Base-by-base conservation (phyloP, 2,797 vertebrate genomes). In the Triplophysa yarkandensis region DNA sequence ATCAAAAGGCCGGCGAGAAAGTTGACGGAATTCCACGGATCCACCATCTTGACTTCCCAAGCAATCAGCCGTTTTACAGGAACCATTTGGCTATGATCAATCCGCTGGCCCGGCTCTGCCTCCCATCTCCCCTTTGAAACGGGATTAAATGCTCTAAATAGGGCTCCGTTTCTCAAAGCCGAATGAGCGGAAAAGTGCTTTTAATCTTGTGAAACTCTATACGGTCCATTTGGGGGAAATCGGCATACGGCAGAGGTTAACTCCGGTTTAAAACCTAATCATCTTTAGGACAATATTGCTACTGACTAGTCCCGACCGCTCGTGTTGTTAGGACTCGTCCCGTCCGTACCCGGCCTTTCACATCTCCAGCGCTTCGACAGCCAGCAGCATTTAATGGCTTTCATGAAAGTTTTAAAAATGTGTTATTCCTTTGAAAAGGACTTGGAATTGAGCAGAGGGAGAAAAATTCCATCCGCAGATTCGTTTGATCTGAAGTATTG, bases 61-160 rank as follows among this genome's bases (percentile, higher is more conserved):
- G 80, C 80, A 82, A 84, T 80, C 80, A 78, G 68, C 58, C 80
- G 74, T 82, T 82, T 79, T 82, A 84, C 77, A 79, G 77, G 74
- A 84, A 82, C 78, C 83, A 82, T 84, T 84, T 80, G 80, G 74
- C 74, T 79, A 78, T 80, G 76, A 84, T 84, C 83, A 80, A 80
- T 79, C 78, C 64, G 36, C 46, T 54, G 68, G 76, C 78, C 73
- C 62, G 52, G 50, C 74, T 30, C 63, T 61, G 55, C 67, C 77
- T 74, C 50, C 66, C 76, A 72, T 80, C 78, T 80, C 58, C 41
- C 62, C 76, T 80, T 84, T 82, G 80, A 80, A 84, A 80, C 68
- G 67, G 68, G 76, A 80, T 80, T 82, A 82, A 74, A 74, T 63
- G 64, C 70, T 72, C 70, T 77, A 82, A 82, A 79, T 77, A 74